Base-by-base conservation (phyloP, 1,140 invertebrate species). In the Piezodorus guildinii region DNA sequence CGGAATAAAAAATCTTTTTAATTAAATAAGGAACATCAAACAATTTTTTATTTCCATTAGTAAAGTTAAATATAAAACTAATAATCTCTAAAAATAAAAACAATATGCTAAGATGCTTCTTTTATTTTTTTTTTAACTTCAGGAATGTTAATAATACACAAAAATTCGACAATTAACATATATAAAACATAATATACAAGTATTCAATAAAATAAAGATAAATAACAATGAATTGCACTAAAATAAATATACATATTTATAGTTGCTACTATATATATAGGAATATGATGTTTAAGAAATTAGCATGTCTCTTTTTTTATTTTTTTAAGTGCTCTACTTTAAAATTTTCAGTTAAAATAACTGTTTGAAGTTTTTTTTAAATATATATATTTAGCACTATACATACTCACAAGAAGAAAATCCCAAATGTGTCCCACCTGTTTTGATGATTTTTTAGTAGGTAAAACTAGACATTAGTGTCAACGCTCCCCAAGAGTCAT, bases 21-120 rank as follows among this genome's bases (percentile, higher is more conserved):
- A 56, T 56, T 19, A 56, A 56, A 56, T 23, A 56, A 56, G 52
- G 52, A 56, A 56, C 52, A 56, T 56, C 23, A 56, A 49, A 56
- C 23, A 25, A 23, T 56, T 56, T 56, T 56, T 56, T n/a, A n/a
- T 56, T 39, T 39, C 34, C 23, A 23, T 56, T 56, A 56, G 52
- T 21, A 25, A 56, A 56, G 17, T 19, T 25, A 56, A 56, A 23
- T 56, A 56, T 56, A 56, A 21, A 56, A 23, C 52, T 56, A 56
- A 56, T 56, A 56, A 56, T 56, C 23, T 56, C 23, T 56, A 56
- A 56, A n/a, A 49, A 49, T 49, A 49, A 49, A 49, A 49, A 39
- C 34, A 39, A 49, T 49, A 17, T 49, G 12, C 46, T 49, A 49
- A 49, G 46, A 49, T 49, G 34, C n/a, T n/a, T n/a, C n/a, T n/a